A percentile compares a stretch with the other conserved stretches of the same genome.
phyloP scores from a whole-genome alignment of 2,113 vertebrate species.

The Leptodactylus fuscus region DNA sequence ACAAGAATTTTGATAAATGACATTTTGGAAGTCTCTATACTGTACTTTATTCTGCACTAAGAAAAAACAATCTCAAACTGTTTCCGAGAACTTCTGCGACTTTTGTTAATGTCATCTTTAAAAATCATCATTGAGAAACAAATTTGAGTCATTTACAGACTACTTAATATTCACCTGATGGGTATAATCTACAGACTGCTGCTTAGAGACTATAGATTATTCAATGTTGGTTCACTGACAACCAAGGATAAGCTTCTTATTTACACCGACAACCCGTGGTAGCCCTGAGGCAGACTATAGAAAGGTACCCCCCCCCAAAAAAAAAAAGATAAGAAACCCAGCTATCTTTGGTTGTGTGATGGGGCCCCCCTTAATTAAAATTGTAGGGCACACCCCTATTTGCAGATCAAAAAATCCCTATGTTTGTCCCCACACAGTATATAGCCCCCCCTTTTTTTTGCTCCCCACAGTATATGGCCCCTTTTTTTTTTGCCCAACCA shows the following conservation, averaged over 20 bases:
- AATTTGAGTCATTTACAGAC: not conserved
- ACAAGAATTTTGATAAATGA: slow-evolving; percentile 14
- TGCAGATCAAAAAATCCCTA: too few relatives aligned
- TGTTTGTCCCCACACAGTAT: too few relatives aligned
- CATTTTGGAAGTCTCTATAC: not conserved
- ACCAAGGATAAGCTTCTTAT: not conserved
- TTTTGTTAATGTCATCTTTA: not conserved
- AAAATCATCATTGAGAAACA: not conserved
- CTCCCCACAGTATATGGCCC: too few relatives aligned
- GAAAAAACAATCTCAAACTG: slow-evolving; percentile 1
- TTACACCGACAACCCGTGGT: too few relatives aligned
- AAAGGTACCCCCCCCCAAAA: too few relatives aligned
- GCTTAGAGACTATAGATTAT: not conserved
- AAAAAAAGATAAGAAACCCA: too few relatives aligned
- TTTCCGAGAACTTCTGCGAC: not conserved
- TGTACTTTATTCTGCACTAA: not conserved
- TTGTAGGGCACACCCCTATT: too few relatives aligned
- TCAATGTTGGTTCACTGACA: not conserved
- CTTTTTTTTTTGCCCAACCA: too few relatives aligned
- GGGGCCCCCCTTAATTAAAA: too few relatives aligned
- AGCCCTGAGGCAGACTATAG: too few relatives aligned
- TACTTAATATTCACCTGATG: not conserved
- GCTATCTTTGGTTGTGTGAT: too few relatives aligned
- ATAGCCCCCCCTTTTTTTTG: too few relatives aligned
- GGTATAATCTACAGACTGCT: not conserved